Evolutionary conservation across 2,888 invertebrate species (phyloP).

Genomic region (Shargacucullia verbasci): DNA sequence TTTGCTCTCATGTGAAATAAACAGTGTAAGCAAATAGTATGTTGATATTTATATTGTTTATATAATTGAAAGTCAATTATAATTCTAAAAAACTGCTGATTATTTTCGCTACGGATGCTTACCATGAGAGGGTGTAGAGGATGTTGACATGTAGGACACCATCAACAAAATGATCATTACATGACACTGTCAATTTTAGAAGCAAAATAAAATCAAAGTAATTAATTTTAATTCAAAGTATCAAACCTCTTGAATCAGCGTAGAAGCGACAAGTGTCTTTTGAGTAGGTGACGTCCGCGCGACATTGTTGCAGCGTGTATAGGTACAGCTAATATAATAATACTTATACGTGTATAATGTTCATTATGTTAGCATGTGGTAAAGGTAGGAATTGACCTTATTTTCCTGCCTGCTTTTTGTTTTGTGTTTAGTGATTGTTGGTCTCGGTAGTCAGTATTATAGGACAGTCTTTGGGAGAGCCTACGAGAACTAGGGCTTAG

Average conservation of each 20-base stretch:
- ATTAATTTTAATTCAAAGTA: conserved; percentile 55
- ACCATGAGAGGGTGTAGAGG: too few species aligned
- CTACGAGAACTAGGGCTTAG: too few species aligned
- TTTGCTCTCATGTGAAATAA: too few species aligned
- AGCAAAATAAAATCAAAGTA: neutral
- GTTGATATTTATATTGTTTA: too few species aligned
- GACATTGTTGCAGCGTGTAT: conserved; percentile 78
- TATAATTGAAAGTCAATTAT: too few species aligned
- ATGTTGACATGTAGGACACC: too few species aligned
- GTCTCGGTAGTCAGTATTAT: neutral
- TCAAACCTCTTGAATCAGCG: conserved; percentile 60
- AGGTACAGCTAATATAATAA: conserved; percentile 73
- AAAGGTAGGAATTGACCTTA: conserved; percentile 48
- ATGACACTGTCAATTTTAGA: too few species aligned
- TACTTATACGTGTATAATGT: conserved; percentile 65
- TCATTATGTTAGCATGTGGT: conserved; percentile 60
- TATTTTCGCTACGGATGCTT: too few species aligned
- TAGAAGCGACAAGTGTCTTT: conserved; percentile 77
- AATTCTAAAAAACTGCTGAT: too few species aligned
- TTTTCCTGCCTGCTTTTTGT: conserved; percentile 17
- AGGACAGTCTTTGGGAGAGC: too few species aligned
- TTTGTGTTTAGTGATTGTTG: conserved; percentile 2
- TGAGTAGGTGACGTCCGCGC: conserved; percentile 70
- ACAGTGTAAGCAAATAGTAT: too few species aligned
- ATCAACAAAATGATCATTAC: too few species aligned